Conservation (phyloP, 1,140 invertebrate genomes). For the Scylla paramamosain region DNA sequence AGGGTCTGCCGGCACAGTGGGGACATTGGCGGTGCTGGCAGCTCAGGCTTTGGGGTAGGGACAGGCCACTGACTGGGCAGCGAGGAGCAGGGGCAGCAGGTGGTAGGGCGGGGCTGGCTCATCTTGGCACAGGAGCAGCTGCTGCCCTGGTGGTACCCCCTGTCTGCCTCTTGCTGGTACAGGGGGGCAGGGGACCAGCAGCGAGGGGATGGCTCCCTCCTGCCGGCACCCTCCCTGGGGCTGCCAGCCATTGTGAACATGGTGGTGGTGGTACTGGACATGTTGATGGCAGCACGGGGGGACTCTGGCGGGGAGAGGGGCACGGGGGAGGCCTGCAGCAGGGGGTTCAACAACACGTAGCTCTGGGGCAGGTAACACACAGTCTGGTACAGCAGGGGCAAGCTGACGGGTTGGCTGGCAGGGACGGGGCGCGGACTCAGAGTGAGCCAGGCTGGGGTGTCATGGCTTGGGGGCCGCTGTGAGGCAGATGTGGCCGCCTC, state of each 20-base stretch:
- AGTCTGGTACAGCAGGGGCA: background rate
- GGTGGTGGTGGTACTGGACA: background rate
- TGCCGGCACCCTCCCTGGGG: background rate
- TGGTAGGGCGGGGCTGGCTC: background rate
- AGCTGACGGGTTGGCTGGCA: background rate
- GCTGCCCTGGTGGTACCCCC: background rate
- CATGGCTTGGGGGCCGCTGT: background rate
- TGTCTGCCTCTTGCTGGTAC: background rate
- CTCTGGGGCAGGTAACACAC: conserved; percentile 46
- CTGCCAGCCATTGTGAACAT: background rate
- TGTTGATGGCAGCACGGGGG: background rate
- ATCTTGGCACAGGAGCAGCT: background rate
- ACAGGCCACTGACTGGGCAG: background rate
- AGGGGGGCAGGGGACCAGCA: background rate
- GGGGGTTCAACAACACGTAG: conserved; percentile 40
- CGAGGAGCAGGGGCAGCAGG: background rate
- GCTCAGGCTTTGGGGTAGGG: background rate
- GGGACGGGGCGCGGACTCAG: background rate
- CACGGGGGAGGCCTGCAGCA: background rate
- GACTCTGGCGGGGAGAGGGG: background rate
- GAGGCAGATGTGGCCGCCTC: background rate
- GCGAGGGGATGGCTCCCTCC: background rate
- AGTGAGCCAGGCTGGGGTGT: background rate
- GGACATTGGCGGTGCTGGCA: background rate
- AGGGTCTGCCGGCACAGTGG: background rate